Evolutionary conservation across 2,113 vertebrate genomes (phyloP), one percentile per base, ranked within the genome.

Genomic region (Naja naja): DNA sequence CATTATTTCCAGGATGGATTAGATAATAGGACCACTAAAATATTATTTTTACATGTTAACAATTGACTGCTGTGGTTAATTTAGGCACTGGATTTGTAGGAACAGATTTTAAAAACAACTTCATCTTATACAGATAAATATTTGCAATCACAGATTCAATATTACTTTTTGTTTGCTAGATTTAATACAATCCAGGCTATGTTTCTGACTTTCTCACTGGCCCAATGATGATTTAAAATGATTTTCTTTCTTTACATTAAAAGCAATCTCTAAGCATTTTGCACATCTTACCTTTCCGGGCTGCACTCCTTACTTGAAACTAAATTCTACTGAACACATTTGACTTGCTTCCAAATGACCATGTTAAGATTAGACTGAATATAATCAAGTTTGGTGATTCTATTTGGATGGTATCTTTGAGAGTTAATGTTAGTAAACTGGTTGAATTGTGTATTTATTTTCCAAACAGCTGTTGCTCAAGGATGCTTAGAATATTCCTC

Each of bases 31-130:
- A 94, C 92, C 43, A 94, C 91, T 95, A 94, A 95, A 97, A 97
- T 74, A 0, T 95, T 96, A 96, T 93, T 95, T 93, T 89, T 94
- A 96, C 94, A 94, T 96, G 95, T 94, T 93, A 96, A 95, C 95
- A 93, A 93, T 91, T 93, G 96, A 97, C 43, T 0, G 64, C 85
- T 94, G 92, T 97, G 95, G 85, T 93, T 95, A 89, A 94, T 96
- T 97, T 94, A 97, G 96, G 95, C 95, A 96, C 96, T 97, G 95
- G 95, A 91, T 95, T 97, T 94, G 93, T 94, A 97, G 95, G 97
- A 97, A 94, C 94, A 95, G 88, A 96, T 94, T 94, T 95, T 94
- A 95, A 95, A 97, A 96, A 94, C 90, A 97, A 97, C 94, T 94
- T 93, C 89, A 89, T 93, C 94, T 91, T 90, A 6, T 89, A 95